phyloP scores from a whole-genome alignment of 2,888 invertebrate genomes.

The Caenorhabditis wallacei region DNA sequence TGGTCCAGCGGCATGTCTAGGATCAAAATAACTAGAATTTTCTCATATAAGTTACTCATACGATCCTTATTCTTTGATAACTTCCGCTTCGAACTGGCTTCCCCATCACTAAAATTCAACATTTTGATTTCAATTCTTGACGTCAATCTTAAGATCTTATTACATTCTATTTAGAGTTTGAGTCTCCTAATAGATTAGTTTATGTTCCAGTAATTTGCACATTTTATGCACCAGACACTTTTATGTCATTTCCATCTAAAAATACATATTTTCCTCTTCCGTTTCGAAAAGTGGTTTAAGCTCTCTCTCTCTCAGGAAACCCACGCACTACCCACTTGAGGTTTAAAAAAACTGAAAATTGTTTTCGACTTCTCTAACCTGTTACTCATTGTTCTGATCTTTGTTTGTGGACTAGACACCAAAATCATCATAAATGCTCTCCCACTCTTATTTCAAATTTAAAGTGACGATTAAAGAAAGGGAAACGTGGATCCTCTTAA shows the following conservation, averaged over 20 bases:
- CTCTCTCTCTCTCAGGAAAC: background rate
- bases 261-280: conserved; percentile 9
- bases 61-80: too few relatives aligned
- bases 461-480: background rate
- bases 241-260: conserved; percentile 23
- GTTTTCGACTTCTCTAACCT: too few relatives aligned
- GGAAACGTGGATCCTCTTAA: background rate
- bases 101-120: background rate
- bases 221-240: conserved; percentile 8
- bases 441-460: background rate
- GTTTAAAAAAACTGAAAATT: background rate
- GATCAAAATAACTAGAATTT: too few relatives aligned
- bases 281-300: background rate
- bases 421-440: conserved; percentile 23
- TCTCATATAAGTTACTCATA: too few relatives aligned
- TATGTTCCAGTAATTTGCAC: conserved; percentile 33
- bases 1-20: too few relatives aligned
- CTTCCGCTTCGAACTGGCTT: too few relatives aligned
- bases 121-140: conserved; percentile 1
- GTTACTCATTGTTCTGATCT: background rate
- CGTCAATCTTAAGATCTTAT: conserved; percentile 23
- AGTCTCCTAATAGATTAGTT: conserved; percentile 5
- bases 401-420: too few relatives aligned
- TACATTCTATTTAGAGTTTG: conserved; percentile 12
- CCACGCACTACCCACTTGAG: background rate